Evolutionary conservation across 2,113 vertebrate genomes (phyloP), one percentile per base, ranked within the genome.

Genomic region (Upupa epops): DNA sequence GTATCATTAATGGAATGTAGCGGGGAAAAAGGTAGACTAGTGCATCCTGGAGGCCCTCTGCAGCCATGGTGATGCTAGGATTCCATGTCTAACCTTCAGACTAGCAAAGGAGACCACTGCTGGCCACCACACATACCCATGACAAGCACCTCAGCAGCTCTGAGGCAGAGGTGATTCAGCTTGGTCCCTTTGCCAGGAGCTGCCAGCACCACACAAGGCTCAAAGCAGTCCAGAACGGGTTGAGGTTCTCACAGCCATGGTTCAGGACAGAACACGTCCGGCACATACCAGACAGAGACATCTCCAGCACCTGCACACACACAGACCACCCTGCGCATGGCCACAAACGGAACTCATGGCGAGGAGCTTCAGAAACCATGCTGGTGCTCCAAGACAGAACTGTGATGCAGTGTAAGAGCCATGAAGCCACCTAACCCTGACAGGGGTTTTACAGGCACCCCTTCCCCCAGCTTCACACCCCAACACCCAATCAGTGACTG

Each of bases 171-270:
- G 3, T 11, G 26, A 20, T 3, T 19, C 29, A 34, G 13, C 24
- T 22, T 5, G 51, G 15, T 16, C 32, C 52, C 52, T 46, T 49
- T 29, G 8, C 31, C 8, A 46, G 17, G 66, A 61, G 42, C 3
- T 61, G 42, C 32, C 1, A 0, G 25, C 24, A 14, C 32, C 70
- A 49, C 65, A 31, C 0, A 3, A 2, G 17, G 32, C 86, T 55
- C 88, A 55, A 25, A 42, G 49, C 25, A 18, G 26, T 21, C 54
- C 83, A 71, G 9, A 29, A 36, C 48, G 55, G 34, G 17, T 52
- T 0, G 9, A 71, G 58, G 42, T 28, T 59, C 24, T 26, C 11
- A 32, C 0, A 0, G 34, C 34, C 54, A n/a, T 0, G 0, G 32
- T 55, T 32, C 1, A 3, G 58, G 71, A 71, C 1, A 2, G 14